Conservation (phyloP, 2,797 vertebrate species). For the Adrianichthys oophorus region DNA sequence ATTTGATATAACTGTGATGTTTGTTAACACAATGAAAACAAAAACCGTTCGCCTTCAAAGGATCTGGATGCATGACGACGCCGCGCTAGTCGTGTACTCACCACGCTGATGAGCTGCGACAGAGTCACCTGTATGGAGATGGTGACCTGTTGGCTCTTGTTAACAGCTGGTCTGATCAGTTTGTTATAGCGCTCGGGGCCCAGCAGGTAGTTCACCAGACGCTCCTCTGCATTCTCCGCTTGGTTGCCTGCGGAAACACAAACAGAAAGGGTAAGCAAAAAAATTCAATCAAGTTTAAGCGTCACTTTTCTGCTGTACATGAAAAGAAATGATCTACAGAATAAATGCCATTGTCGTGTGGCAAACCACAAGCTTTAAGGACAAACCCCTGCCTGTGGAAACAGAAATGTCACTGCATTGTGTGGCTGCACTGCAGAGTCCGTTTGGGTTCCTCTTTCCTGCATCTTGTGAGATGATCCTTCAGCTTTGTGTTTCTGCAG, state of each 20-base stretch:
- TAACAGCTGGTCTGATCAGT: slow-evolving; percentile 80
- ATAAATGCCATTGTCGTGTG: slow-evolving; percentile 18
- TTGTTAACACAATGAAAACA: no score
- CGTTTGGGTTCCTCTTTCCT: background rate
- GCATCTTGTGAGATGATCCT: slow-evolving; percentile 44
- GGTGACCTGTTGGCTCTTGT: slow-evolving; percentile 82
- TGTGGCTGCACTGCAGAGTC: no score
- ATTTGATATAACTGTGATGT: no score
- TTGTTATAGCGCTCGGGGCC: slow-evolving; percentile 82
- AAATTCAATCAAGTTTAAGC: no score
- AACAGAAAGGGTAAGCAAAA: no score
- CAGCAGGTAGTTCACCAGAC: slow-evolving; percentile 78
- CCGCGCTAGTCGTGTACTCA: slow-evolving; percentile 48
- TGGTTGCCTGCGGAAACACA: slow-evolving; percentile 53
- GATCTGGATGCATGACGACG: no score
- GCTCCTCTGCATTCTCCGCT: slow-evolving; percentile 80
- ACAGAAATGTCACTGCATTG: no score
- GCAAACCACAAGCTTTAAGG: background rate
- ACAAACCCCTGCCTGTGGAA: no score
- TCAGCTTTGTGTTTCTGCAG: slow-evolving; percentile 52
- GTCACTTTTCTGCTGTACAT: no score
- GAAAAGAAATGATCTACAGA: slow-evolving; percentile 5
- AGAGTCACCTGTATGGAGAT: slow-evolving; percentile 82
- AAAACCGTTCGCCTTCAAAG: no score
- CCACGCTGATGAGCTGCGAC: slow-evolving; percentile 83